Evolutionary conservation across 2,113 vertebrate genomes (phyloP).

Genomic region (Cairina moschata): DNA sequence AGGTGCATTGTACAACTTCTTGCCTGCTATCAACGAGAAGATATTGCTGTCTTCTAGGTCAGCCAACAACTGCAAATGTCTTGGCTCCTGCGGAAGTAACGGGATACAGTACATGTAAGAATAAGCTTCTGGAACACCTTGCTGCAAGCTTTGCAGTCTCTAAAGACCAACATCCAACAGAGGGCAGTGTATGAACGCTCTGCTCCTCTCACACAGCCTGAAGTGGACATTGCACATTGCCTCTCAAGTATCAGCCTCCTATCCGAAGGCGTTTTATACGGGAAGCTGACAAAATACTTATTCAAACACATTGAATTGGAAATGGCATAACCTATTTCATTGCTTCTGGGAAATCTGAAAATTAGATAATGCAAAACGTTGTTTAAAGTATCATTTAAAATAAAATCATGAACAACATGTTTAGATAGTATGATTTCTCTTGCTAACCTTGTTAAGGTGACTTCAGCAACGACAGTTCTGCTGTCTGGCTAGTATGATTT

Average conservation of each 20-base stretch:
- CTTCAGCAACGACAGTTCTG: background rate
- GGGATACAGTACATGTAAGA: background rate
- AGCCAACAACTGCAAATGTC: constrained; percentile 93
- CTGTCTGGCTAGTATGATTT: background rate
- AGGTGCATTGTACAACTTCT: constrained; percentile 90
- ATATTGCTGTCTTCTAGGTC: constrained; percentile 94
- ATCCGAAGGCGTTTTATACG: background rate
- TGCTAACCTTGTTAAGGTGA: background rate
- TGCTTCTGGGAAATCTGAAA: background rate
- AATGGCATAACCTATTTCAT: background rate
- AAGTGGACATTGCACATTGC: accelerated
- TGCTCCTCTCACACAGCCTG: background rate
- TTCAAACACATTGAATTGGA: background rate
- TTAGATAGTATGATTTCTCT: background rate
- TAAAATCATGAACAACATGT: background rate
- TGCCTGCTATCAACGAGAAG: constrained; percentile 88
- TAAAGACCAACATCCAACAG: background rate
- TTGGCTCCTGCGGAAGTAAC: constrained; percentile 85
- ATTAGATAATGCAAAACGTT: background rate
- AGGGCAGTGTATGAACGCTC: background rate
- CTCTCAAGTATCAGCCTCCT: background rate
- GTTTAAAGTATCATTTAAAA: background rate
- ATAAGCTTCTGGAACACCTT: background rate
- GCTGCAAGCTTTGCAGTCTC: background rate
- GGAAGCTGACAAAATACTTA: background rate